These are phyloP conservation scores for Dicranocentrus wangi DNA, from an alignment of 2,888 invertebrate genomes.

Conservation along the genomic window DNA sequence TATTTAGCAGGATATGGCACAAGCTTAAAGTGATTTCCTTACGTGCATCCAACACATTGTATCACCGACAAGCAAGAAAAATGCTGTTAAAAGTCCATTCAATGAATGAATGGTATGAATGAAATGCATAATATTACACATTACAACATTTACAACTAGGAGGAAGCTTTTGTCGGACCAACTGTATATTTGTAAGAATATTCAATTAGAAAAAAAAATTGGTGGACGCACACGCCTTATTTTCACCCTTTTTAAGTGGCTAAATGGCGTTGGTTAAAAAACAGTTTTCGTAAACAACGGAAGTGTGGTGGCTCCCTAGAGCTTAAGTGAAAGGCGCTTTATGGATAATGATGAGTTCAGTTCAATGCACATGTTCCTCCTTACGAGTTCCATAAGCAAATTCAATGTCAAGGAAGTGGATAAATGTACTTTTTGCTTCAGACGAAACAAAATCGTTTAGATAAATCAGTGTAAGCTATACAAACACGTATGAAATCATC, in stretches of 20 bases:
- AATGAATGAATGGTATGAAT: too few species aligned
- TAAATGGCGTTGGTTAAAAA: not conserved
- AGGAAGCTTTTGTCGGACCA: too few species aligned
- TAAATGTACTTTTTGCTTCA: conserved; percentile 7
- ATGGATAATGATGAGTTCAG: conserved; percentile 1
- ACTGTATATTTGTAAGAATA: conserved; percentile 24
- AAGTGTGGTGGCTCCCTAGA: conserved; percentile 49
- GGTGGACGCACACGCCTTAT: conserved; percentile 18
- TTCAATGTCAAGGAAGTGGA: conserved; percentile 22
- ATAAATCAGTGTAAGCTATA: conserved; percentile 18
- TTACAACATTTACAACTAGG: too few species aligned
- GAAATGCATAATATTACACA: too few species aligned
- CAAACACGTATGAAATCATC: conserved; percentile 20
- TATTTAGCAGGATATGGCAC: too few species aligned
- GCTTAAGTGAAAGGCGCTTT: not conserved
- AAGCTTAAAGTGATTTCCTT: too few species aligned
- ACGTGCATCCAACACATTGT: too few species aligned
- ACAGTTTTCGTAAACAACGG: conserved; percentile 38
- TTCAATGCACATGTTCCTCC: not conserved
- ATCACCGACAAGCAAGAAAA: too few species aligned
- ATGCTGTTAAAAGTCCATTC: too few species aligned
- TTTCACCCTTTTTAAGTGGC: conserved; percentile 34
- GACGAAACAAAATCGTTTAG: not conserved
- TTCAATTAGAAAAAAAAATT: conserved; percentile 18
- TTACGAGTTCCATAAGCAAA: not conserved